Evolutionary conservation across 2,797 vertebrate species (phyloP).

Genomic region (Anniella stebbinsi): DNA sequence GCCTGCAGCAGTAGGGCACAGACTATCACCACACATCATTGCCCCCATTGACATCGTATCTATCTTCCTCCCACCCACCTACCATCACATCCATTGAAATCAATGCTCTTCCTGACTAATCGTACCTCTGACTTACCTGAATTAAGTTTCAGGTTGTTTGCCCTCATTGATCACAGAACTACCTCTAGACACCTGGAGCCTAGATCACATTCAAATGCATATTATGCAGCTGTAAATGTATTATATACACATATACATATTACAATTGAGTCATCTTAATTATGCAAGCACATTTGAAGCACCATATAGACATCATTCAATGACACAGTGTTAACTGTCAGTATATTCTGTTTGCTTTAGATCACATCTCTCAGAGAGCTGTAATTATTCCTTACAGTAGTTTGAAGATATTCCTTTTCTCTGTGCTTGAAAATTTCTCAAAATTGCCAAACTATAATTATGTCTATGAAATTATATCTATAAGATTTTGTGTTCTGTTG

Average conservation of each 20-base stretch:
- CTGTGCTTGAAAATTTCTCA: neutral
- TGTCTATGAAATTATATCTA: neutral
- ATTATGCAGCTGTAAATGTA: neutral
- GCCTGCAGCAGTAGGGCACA: no score
- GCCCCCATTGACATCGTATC: no score
- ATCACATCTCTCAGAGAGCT: neutral
- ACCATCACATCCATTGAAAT: no score
- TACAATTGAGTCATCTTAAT: neutral
- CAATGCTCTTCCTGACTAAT: no score
- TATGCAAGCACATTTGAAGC: neutral
- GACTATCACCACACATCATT: no score
- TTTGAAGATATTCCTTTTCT: neutral
- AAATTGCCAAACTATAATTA: slow-evolving; percentile 2
- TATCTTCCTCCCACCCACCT: no score
- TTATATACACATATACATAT: neutral
- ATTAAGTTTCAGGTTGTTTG: neutral
- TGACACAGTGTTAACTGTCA: neutral
- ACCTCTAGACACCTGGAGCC: neutral
- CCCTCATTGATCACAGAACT: neutral
- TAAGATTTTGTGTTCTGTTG: slow-evolving; percentile 21
- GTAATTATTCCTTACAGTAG: neutral
- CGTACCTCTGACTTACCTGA: neutral
- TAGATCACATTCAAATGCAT: neutral
- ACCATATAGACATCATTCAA: neutral
- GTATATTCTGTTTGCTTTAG: neutral